phyloP scores from a whole-genome alignment of 2,797 vertebrate genomes.

The Psittacula echo region DNA sequence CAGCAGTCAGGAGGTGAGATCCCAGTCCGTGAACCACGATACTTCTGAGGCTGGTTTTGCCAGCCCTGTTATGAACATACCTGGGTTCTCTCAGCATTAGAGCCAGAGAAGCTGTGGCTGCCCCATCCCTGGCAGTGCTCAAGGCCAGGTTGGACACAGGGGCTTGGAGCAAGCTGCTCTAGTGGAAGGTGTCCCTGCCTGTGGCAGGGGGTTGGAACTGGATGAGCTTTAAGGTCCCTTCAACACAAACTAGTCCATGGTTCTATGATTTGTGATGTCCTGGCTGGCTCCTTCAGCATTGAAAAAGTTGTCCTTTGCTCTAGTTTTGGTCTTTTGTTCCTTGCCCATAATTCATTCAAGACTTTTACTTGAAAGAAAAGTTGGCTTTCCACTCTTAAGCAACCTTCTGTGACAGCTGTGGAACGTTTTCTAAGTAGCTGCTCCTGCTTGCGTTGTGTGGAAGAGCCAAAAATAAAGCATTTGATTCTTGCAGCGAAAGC shows the following conservation, averaged over 20 bases:
- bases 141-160: background rate
- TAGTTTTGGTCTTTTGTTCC: background rate
- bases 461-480: background rate
- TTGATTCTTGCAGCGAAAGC: background rate
- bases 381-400: background rate
- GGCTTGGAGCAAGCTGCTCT: background rate
- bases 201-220: background rate
- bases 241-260: background rate
- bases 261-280: background rate
- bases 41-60: accelerated
- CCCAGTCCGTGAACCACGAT: accelerated
- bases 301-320: background rate
- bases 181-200: background rate
- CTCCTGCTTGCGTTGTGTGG: background rate
- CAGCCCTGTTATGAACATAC: accelerated
- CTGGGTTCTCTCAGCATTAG: background rate
- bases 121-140: background rate
- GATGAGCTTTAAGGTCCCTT: background rate
- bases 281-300: background rate
- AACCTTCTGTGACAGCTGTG: background rate
- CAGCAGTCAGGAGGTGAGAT: background rate
- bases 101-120: background rate
- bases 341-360: background rate
- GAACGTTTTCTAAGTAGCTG: background rate
- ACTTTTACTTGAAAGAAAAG: background rate